Evolutionary conservation across 2,888 invertebrate species (phyloP), one percentile per base, ranked within the genome.

Genomic region (Augiades crinisus): DNA sequence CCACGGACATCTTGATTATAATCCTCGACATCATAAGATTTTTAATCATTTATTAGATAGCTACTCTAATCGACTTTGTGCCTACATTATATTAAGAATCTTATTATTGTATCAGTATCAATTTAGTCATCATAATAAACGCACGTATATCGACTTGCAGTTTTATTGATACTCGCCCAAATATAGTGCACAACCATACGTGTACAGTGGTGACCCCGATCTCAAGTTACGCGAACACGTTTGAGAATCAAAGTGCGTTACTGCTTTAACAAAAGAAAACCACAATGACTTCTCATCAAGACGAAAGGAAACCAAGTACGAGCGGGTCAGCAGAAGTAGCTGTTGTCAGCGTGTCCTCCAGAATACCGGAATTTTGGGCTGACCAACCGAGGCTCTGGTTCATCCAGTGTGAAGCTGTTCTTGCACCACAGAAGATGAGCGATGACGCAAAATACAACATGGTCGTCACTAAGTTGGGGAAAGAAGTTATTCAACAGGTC

Each of bases 311-410:
- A 22, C 22, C 22, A 7, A 7, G 22, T 22, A 22, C 22, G 22
- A 22, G 22, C 22, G 22, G 22, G 22, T 22, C 22, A 22, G 22
- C 22, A 22, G 22, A 22, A 22, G 22, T 22, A 22, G 33, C 33
- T 16, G 14, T 47, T 5, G 33, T 57, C 10, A 55, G 52, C 4
- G 44, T 59, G 5, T 16, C 46, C 19, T 33, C 59, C 3, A 46
- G 57, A 22, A 53, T 57, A 33, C 58, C 63, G 2, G 60, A 61
- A n/a, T 63, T 68, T 46, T 66, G 63, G 64, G 53, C 21, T 1
- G 61, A 64, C 14, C 44, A 56, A 34, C 60, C 64, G 0, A 30
- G 57, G 0, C n/a, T 59, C 0, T 66, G 63, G 62, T 65, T 65
- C 12, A 36, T 58, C 0, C 60, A 58, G 8, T 10, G 50, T 6